Conservation (phyloP, 2,113 vertebrate species). For the Rallus limicola region DNA sequence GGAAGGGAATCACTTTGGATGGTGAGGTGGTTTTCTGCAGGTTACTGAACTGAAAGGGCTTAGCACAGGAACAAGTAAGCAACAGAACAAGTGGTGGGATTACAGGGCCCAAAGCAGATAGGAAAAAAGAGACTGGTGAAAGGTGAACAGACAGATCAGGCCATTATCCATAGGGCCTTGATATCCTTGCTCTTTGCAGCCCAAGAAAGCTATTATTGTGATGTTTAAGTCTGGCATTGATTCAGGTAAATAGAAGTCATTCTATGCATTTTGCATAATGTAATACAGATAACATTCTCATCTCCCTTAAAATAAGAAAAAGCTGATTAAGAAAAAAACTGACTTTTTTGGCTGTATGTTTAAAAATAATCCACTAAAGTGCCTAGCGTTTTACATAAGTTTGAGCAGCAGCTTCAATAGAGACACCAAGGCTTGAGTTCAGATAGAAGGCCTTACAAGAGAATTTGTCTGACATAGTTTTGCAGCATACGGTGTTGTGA, state of each 20-base stretch:
- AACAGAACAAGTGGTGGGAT: background rate
- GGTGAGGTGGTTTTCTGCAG: background rate
- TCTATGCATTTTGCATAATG: no score
- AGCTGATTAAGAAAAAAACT: background rate
- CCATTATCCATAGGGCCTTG: background rate
- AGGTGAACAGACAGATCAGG: background rate
- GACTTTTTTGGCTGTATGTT: background rate
- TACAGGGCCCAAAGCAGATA: background rate
- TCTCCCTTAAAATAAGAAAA: background rate
- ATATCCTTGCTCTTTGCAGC: background rate
- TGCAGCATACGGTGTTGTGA: background rate
- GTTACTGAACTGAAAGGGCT: background rate
- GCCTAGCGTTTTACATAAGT: background rate
- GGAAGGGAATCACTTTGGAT: background rate
- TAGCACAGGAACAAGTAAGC: background rate
- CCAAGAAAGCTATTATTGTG: background rate
- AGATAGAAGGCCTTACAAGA: background rate
- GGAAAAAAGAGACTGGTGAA: background rate
- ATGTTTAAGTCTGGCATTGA: background rate
- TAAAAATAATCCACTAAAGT: background rate
- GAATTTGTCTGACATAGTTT: background rate
- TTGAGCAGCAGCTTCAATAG: background rate
- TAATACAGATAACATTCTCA: no score
- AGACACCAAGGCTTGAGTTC: background rate
- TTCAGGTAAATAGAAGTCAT: background rate